phyloP scores from a whole-genome alignment of 1,140 invertebrate genomes.

The Mamestra configurata region DNA sequence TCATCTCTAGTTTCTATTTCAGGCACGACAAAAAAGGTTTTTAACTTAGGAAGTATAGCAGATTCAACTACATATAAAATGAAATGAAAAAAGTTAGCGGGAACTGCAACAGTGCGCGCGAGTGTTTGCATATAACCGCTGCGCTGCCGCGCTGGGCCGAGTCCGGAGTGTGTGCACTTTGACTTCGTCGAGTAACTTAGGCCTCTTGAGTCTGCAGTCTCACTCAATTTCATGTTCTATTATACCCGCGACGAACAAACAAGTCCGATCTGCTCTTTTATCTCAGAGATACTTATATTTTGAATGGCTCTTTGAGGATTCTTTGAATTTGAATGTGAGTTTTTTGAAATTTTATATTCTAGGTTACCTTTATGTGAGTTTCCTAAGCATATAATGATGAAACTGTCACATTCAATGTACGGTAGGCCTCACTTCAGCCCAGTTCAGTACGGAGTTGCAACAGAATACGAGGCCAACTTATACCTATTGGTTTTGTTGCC shows the following conservation, averaged over 20 bases:
- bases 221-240: constrained; percentile 28
- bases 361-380: too few relatives aligned
- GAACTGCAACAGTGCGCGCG: constrained; percentile 24
- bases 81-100: constrained; percentile 65
- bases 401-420: too few relatives aligned
- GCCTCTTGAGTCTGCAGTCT: constrained; percentile 37
- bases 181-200: constrained; percentile 53
- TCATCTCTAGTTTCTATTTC: constrained; percentile 16
- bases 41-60: constrained; percentile 31
- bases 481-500: too few relatives aligned
- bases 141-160: too few relatives aligned
- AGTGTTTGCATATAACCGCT: constrained; percentile 63
- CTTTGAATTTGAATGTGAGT: too few relatives aligned
- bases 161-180: constrained; percentile 54
- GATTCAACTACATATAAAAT: constrained; percentile 56
- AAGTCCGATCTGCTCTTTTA: not conserved
- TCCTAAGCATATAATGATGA: too few relatives aligned
- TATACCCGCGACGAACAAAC: constrained; percentile 7
- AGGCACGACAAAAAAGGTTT: constrained; percentile 4
- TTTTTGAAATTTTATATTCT: too few relatives aligned
- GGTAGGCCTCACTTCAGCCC: too few relatives aligned
- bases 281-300: not conserved
- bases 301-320: too few relatives aligned
- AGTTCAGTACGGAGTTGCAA: too few relatives aligned
- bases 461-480: too few relatives aligned